Conservation (phyloP, 2,797 vertebrate genomes). For the Craterocephalus amniculus region DNA sequence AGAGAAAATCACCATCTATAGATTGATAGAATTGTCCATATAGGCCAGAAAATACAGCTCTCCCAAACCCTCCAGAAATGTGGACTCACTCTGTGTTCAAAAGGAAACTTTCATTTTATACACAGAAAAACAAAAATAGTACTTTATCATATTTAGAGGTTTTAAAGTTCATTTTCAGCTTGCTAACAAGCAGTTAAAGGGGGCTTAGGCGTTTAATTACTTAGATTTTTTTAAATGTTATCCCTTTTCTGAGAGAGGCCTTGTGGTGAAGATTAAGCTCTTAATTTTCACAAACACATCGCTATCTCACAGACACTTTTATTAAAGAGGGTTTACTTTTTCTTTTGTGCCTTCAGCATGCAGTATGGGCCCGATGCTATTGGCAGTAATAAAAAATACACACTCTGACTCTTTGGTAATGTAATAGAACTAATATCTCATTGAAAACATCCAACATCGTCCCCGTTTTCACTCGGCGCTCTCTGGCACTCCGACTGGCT, state of each 20-base stretch:
- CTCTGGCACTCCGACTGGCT: constrained; percentile 28
- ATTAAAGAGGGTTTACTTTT: constrained; percentile 45
- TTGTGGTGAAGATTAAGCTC: constrained; percentile 21
- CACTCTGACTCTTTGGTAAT: constrained; percentile 40
- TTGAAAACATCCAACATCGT: too few species aligned
- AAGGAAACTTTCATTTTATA: neutral
- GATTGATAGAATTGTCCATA: neutral
- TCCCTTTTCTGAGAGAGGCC: constrained; percentile 16
- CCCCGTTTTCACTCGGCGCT: constrained; percentile 6
- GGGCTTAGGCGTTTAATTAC: constrained; percentile 4
- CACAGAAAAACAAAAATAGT: neutral
- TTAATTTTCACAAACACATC: constrained; percentile 34
- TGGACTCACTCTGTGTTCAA: neutral
- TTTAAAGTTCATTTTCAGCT: constrained; percentile 9
- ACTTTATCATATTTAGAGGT: neutral
- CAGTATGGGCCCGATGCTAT: constrained; percentile 40
- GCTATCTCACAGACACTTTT: constrained; percentile 52
- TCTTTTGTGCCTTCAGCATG: constrained; percentile 29
- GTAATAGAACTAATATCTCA: constrained; percentile 42
- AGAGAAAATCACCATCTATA: neutral
- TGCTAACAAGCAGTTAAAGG: constrained; percentile 4
- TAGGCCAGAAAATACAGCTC: too few species aligned
- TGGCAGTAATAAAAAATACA: constrained; percentile 53
- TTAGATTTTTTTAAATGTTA: constrained; percentile 27
- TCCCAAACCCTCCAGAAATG: too few species aligned